Evolutionary conservation across 2,113 vertebrate genomes (phyloP).

Genomic region (Hyaena hyaena): DNA sequence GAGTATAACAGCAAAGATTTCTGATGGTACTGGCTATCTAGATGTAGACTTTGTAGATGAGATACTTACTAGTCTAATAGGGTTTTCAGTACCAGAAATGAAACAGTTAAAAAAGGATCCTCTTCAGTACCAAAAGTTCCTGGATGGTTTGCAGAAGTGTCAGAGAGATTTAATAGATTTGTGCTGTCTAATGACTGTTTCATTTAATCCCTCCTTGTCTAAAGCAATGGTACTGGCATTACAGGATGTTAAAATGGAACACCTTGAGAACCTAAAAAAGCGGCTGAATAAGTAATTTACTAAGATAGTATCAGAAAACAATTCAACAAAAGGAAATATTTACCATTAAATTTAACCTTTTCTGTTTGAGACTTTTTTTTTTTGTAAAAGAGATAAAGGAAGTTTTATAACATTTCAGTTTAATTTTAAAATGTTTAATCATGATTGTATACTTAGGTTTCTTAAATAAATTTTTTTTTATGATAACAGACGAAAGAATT

Average conservation of each 20-base stretch:
- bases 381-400: slow-evolving; percentile 35
- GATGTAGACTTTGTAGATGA: slow-evolving; percentile 93
- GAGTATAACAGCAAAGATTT: slow-evolving; percentile 92
- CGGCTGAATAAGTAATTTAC: slow-evolving; percentile 83
- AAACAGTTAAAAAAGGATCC: slow-evolving; percentile 90
- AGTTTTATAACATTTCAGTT: slow-evolving; percentile 1
- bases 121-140: slow-evolving; percentile 85
- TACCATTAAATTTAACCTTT: slow-evolving; percentile 49
- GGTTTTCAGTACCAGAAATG: slow-evolving; percentile 93
- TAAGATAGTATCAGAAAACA: slow-evolving; percentile 43
- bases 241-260: slow-evolving; percentile 84
- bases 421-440: slow-evolving; percentile 52
- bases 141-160: slow-evolving; percentile 91
- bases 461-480: slow-evolving; percentile 47
- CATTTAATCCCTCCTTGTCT: slow-evolving; percentile 83
- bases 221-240: slow-evolving; percentile 88
- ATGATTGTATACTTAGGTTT: background rate
- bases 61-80: slow-evolving; percentile 92
- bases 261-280: slow-evolving; percentile 87
- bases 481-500: background rate
- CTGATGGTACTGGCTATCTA: slow-evolving; percentile 94
- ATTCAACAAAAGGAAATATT: slow-evolving; percentile 38
- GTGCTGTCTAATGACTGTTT: slow-evolving; percentile 94
- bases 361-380: slow-evolving; percentile 52
- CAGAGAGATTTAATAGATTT: slow-evolving; percentile 94